Evolutionary conservation across 2,797 vertebrate genomes (phyloP), one percentile per base, ranked within the genome.

Genomic region (Sebastiscus albofasciatus): DNA sequence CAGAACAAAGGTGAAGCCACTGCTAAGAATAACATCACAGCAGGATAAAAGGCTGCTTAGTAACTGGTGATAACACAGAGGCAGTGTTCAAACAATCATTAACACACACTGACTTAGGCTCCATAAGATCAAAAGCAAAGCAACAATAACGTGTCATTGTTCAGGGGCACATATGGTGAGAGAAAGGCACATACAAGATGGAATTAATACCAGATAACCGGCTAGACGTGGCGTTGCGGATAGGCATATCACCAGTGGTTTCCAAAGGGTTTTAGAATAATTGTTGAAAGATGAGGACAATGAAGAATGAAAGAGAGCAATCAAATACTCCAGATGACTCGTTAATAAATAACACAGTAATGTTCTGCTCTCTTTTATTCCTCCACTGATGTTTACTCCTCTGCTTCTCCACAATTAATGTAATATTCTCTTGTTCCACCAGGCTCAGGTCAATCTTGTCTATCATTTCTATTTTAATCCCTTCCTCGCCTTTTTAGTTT

Each of bases 51-150:
- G 29, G 55, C 72, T 24, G 54, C 68, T 85, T 55, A 72, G 75
- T 46, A 55, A 59, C 61, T 75, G 2, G 0, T 65, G 84, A 88
- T 86, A 77, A 86, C 68, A 68, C 39, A 10, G 72, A 64, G 31
- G 14, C 56, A 13, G 67, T 5, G 81, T 73, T 90, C 75, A 87
- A 90, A 91, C 83, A 89, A 77, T 90, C 84, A 88, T 92, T 90
- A 87, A 76, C 79, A 77, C 59, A 33, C 56, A 76, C 22, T 66
- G 54, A 73, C 39, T 14, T 65, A 72, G 8, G 67, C 34, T 79
- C 67, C 22, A 27, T 22, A 3, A 26, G 64, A 80, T 86, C 61
- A 78, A 83, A 82, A 71, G 77, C 79, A 87, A 80, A 89, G 69
- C 76, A 81, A 58, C 54, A 78, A 31, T 56, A 36, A 69, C 34